phyloP scores from a whole-genome alignment of 2,888 invertebrate species.

The Eumacrocentrus americanus region DNA sequence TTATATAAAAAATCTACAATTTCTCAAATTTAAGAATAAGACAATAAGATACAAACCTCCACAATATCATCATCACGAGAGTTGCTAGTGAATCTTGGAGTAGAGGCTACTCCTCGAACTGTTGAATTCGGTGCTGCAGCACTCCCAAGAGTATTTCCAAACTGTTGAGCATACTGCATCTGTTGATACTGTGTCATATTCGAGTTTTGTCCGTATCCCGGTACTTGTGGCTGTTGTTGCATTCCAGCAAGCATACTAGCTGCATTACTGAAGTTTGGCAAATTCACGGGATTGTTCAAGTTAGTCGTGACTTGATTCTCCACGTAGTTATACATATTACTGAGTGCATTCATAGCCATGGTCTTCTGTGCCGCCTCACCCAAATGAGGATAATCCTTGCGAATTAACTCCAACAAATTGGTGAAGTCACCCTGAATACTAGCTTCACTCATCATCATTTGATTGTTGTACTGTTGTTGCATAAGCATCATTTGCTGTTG shows the following conservation, averaged over 20 bases:
- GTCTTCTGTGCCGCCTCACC: conserved; percentile 45
- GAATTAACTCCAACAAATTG: conserved; percentile 42
- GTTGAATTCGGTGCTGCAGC: background rate
- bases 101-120: background rate
- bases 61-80: conserved; percentile 32
- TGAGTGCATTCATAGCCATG: conserved; percentile 44
- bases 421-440: conserved; percentile 36
- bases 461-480: conserved; percentile 35
- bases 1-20: no score
- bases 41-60: background rate
- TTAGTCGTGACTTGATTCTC: conserved; percentile 43
- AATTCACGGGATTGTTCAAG: background rate
- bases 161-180: conserved; percentile 23
- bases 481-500: conserved; percentile 27
- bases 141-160: conserved; percentile 12
- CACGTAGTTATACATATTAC: conserved; percentile 53
- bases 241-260: conserved; percentile 22
- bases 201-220: no score
- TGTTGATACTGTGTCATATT: conserved; percentile 32
- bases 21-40: background rate
- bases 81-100: background rate
- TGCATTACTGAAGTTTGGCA: conserved; percentile 14
- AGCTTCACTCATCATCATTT: conserved; percentile 31
- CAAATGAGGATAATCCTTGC: conserved; percentile 51
- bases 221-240: no score